Evolutionary conservation across 2,797 vertebrate species (phyloP).

Genomic region (Perodicticus potto): DNA sequence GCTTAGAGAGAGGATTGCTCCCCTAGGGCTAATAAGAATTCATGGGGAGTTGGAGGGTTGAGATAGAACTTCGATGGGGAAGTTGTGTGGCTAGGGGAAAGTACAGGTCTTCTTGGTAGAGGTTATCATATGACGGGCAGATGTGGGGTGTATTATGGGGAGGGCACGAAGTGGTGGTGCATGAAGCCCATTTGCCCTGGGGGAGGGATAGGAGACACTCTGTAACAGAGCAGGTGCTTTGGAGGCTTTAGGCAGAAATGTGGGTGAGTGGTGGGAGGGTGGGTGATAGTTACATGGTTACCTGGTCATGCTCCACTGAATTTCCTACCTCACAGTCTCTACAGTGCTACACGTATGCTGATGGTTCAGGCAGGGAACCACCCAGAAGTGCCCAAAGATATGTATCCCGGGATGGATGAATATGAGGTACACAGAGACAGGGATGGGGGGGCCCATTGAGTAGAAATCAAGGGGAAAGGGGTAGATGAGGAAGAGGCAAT

Average conservation of each 20-base stretch:
- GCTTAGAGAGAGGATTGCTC: not conserved
- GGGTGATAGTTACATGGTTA: not conserved
- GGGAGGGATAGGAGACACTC: not conserved
- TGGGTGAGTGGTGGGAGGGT: not conserved
- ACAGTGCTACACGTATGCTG: fast-evolving
- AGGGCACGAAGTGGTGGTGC: not conserved
- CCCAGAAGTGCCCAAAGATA: not conserved
- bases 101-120: not conserved
- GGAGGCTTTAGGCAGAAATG: not conserved
- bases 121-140: not conserved
- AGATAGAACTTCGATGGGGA: not conserved
- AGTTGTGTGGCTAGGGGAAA: too few species aligned
- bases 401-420: not conserved
- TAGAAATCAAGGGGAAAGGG: not conserved
- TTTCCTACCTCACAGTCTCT: not conserved
- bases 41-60: not conserved
- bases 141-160: fast-evolving
- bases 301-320: not conserved
- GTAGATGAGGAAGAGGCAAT: not conserved
- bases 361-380: not conserved
- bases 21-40: not conserved
- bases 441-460: not conserved
- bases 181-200: not conserved
- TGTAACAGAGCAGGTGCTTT: not conserved
- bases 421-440: not conserved